A percentile compares a stretch with the other conserved stretches of the same genome.
Conservation (phyloP, 2,113 vertebrate species). For the Oreochromis tanganicae region DNA sequence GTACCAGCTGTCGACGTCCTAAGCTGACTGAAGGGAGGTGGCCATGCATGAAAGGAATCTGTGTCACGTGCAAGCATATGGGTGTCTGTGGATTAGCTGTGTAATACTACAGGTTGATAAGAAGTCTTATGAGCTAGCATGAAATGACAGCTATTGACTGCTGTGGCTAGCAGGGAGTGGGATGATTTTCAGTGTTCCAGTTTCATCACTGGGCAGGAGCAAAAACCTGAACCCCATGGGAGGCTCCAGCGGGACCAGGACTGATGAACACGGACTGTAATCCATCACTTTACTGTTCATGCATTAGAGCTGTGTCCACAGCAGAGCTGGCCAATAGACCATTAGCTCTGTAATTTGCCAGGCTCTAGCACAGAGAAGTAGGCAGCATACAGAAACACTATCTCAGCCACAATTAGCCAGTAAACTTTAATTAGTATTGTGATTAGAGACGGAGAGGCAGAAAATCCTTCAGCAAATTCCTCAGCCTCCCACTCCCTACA, state of each 20-base stretch:
- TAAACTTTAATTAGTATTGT: constrained; percentile 67
- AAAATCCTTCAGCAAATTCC: constrained; percentile 62
- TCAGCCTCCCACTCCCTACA: constrained; percentile 21
- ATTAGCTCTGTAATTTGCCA: constrained; percentile 66
- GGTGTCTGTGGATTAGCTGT: not conserved
- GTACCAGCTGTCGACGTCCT: constrained; percentile 15
- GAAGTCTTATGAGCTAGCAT: constrained; percentile 21
- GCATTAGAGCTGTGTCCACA: constrained; percentile 42
- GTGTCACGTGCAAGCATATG: not conserved
- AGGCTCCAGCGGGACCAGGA: constrained; percentile 10
- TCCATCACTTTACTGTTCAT: constrained; percentile 52
- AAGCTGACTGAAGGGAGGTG: constrained; percentile 6
- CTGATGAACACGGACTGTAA: constrained; percentile 30
- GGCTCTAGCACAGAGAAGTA: constrained; percentile 17
- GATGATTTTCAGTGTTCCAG: not conserved
- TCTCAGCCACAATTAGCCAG: constrained; percentile 67
- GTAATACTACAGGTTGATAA: constrained; percentile 4
- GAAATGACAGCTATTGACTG: constrained; percentile 33
- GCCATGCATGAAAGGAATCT: constrained; percentile 12
- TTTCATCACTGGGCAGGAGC: not conserved
- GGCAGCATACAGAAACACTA: constrained; percentile 48
- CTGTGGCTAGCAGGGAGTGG: not conserved
- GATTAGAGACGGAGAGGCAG: constrained; percentile 62
- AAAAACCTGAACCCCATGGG: not conserved
- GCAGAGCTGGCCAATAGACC: constrained; percentile 45